Evolutionary conservation across 1,140 invertebrate genomes (phyloP).

Genomic region (Zaprionus capensis): DNA sequence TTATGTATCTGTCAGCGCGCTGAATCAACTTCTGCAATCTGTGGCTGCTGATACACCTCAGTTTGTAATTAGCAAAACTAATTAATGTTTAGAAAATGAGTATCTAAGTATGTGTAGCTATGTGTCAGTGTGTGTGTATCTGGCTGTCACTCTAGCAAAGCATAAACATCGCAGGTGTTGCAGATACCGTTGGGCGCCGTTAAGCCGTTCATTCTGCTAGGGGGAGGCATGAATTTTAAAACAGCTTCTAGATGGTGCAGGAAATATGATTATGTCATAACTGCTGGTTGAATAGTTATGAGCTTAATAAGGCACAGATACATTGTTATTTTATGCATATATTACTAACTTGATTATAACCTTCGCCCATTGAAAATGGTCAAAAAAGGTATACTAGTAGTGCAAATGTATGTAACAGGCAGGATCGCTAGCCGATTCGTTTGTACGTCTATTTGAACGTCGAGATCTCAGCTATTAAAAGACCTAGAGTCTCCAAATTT

Average conservation of each 20-base stretch:
- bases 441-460: too few relatives aligned
- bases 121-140: background rate
- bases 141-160: background rate
- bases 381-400: too few relatives aligned
- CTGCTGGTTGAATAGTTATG: background rate
- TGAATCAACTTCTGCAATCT: slow-evolving; percentile 1
- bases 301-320: background rate
- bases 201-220: background rate
- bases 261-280: background rate
- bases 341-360: too few relatives aligned
- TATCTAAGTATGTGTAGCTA: background rate
- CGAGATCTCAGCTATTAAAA: too few relatives aligned
- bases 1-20: background rate
- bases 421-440: too few relatives aligned
- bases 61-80: slow-evolving; percentile 6
- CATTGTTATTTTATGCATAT: too few relatives aligned
- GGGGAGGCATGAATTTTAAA: slow-evolving; percentile 1
- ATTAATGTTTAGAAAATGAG: slow-evolving; percentile 4
- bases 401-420: too few relatives aligned
- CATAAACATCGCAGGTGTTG: slow-evolving; percentile 5
- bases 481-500: too few relatives aligned
- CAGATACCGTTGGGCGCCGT: background rate
- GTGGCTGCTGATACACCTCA: background rate
- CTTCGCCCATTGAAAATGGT: too few relatives aligned
- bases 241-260: background rate